These are phyloP conservation scores for Cerceris rybyensis DNA, from an alignment of 2,888 invertebrate species.

Conservation along the genomic window DNA sequence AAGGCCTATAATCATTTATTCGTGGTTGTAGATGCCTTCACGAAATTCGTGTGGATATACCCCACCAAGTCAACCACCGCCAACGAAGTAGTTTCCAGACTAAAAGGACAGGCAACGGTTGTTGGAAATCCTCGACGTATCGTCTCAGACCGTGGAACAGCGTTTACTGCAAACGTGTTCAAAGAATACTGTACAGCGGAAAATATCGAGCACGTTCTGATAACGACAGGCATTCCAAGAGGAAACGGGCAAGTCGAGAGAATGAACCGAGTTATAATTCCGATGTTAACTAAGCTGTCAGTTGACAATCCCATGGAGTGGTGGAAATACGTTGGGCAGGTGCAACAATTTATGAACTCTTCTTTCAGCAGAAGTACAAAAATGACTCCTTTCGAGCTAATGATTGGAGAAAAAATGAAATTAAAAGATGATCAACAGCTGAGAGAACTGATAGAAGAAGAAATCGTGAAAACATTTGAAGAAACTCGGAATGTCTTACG, in stretches of 20 bases:
- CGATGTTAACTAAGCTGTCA: constrained; percentile 50
- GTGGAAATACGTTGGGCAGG: constrained; percentile 31
- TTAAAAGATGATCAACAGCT: constrained; percentile 51
- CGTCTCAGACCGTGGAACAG: constrained; percentile 37
- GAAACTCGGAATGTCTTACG: constrained; percentile 39
- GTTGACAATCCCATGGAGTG: constrained; percentile 25
- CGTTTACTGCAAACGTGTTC: constrained; percentile 36
- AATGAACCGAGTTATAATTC: constrained; percentile 16
- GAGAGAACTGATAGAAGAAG: constrained; percentile 52
- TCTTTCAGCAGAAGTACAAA: constrained; percentile 60
- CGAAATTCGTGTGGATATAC: constrained; percentile 25
- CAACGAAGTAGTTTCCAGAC: constrained; percentile 15
- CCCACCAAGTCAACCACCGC: constrained; percentile 9
- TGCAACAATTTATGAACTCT: constrained; percentile 65
- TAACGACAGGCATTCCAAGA: constrained; percentile 33
- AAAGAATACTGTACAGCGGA: constrained; percentile 26
- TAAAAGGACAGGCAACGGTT: constrained; percentile 7
- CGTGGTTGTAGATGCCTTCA: constrained; percentile 6
- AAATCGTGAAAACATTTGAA: constrained; percentile 28
- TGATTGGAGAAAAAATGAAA: constrained; percentile 44
- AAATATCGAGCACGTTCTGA: constrained; percentile 29
- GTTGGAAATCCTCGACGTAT: constrained; percentile 44
- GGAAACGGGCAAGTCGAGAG: not conserved
- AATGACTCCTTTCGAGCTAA: constrained; percentile 18
- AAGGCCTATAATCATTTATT: constrained; percentile 10